A percentile compares a stretch with the other conserved stretches of the same genome.
Evolutionary conservation across 2,888 invertebrate genomes (phyloP).

Genomic region (Leptinotarsa tumamoca): DNA sequence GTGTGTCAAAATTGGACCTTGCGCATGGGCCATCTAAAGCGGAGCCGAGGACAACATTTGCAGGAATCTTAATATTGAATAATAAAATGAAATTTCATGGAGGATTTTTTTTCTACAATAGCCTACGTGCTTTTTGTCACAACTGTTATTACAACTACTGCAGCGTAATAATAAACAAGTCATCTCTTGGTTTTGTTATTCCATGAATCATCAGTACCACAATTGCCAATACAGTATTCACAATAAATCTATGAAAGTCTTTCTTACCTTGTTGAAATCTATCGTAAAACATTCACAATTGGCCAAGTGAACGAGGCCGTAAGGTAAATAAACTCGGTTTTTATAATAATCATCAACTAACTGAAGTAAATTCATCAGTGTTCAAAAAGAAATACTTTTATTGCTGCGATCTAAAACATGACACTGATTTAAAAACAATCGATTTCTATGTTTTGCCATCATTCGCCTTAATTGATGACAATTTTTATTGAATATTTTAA

Average conservation of each 20-base stretch:
- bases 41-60: too few species aligned
- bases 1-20: too few species aligned
- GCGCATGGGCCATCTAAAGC: too few species aligned
- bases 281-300: conserved; percentile 46
- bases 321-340: conserved; percentile 39
- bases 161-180: too few species aligned
- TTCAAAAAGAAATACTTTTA: conserved; percentile 10
- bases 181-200: neutral
- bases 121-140: too few species aligned
- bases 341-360: conserved; percentile 40
- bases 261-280: conserved; percentile 34
- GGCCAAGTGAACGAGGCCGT: conserved; percentile 45
- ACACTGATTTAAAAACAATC: conserved; percentile 21
- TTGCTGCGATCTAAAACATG: conserved; percentile 15
- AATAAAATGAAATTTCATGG: too few species aligned
- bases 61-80: too few species aligned
- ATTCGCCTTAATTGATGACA: conserved; percentile 26
- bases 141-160: too few species aligned
- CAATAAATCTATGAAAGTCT: too few species aligned
- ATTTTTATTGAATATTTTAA: conserved; percentile 35
- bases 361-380: conserved; percentile 44
- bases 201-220: neutral
- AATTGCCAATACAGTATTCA: too few species aligned
- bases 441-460: conserved; percentile 26
- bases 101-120: too few species aligned